Percentiles rank a stretch among this genome's conserved stretches.
Evolutionary conservation across 2,113 vertebrate genomes (phyloP).

Genomic region (Cochlearius cochlearius): DNA sequence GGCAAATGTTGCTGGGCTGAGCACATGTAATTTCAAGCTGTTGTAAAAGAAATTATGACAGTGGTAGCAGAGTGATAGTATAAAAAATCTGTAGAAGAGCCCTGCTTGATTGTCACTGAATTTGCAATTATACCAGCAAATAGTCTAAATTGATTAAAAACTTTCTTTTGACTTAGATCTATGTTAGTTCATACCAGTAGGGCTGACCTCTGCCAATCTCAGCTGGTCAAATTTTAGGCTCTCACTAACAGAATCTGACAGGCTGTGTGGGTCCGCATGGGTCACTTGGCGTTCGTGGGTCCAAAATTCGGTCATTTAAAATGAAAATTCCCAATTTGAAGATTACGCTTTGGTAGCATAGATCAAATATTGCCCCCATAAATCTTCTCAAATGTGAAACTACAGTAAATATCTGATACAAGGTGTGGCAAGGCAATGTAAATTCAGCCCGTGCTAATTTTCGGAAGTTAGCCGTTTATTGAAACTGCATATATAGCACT

Average conservation of each 20-base stretch:
- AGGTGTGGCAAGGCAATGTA: not conserved
- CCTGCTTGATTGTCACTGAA: not conserved
- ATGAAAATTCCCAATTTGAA: not conserved
- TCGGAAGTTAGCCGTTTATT: not conserved
- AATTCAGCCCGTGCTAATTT: not conserved
- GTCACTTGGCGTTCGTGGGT: not conserved
- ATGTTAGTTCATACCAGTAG: not conserved
- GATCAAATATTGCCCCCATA: not conserved
- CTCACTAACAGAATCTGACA: not conserved
- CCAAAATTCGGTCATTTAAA: not conserved
- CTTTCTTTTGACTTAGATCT: not conserved
- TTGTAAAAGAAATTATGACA: not conserved
- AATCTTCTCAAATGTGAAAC: not conserved
- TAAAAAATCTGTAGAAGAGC: not conserved
- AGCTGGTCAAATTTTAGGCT: not conserved
- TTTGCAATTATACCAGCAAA: not conserved
- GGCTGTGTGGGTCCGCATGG: not conserved
- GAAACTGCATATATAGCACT: not conserved
- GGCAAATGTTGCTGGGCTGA: not conserved
- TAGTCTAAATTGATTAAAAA: not conserved
- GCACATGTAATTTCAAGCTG: not conserved
- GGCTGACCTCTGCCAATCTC: not conserved
- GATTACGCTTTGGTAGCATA: fast-evolving
- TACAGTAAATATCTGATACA: not conserved
- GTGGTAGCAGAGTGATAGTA: not conserved